Conservation (phyloP, 1,140 invertebrate genomes). For the Drosophila grimshawi region DNA sequence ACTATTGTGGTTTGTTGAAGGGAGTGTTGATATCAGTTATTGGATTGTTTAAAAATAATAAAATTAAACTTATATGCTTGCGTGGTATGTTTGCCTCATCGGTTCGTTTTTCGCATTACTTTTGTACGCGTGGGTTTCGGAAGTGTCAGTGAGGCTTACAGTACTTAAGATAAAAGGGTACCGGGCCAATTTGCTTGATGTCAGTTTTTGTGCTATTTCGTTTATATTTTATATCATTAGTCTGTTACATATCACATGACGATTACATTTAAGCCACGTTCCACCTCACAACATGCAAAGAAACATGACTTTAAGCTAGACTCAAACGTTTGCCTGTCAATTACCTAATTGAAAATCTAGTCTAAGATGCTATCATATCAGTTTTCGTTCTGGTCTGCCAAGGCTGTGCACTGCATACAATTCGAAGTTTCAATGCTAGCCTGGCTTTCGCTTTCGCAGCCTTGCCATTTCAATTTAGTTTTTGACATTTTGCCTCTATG, state of each 20-base stretch:
- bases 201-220: conserved; percentile 74
- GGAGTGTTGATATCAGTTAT: conserved; percentile 53
- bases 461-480: conserved; percentile 79
- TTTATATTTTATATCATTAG: conserved; percentile 80
- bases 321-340: conserved; percentile 58
- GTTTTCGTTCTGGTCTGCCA: conserved; percentile 21
- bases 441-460: conserved; percentile 7
- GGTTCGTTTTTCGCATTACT: conserved; percentile 46
- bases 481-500: conserved; percentile 74
- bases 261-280: conserved; percentile 58
- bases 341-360: conserved; percentile 77
- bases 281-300: conserved; percentile 11
- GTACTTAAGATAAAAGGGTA: conserved; percentile 72
- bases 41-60: conserved; percentile 82
- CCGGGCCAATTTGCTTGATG: conserved; percentile 76
- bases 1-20: background rate
- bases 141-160: conserved; percentile 54
- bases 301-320: conserved; percentile 41
- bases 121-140: conserved; percentile 1
- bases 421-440: conserved; percentile 62
- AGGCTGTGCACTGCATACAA: conserved; percentile 64
- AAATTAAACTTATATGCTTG: conserved; percentile 78
- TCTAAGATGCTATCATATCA: conserved; percentile 50
- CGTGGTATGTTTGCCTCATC: conserved; percentile 31
- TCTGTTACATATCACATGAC: conserved; percentile 52